phyloP scores from a whole-genome alignment of 2,113 vertebrate genomes.

The Alectura lathami region DNA sequence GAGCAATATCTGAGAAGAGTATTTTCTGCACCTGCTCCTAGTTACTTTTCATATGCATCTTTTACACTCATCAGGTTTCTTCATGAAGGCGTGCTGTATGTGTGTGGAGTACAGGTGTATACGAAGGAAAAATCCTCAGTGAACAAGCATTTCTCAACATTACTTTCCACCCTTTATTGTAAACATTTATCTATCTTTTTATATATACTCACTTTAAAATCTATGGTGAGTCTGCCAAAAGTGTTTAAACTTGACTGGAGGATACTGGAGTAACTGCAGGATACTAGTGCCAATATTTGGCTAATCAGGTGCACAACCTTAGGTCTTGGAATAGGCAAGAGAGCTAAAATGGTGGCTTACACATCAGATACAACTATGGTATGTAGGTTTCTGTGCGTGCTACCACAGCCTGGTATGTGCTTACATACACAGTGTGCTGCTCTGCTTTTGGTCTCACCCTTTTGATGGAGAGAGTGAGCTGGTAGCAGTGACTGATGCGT shows the following conservation, averaged over 20 bases:
- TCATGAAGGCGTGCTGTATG: background rate
- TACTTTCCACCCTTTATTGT: background rate
- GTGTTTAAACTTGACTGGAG: background rate
- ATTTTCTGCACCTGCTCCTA: background rate
- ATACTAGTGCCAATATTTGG: background rate
- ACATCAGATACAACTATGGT: background rate
- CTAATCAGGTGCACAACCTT: background rate
- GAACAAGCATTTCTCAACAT: background rate
- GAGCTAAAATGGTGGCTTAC: background rate
- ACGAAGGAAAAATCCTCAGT: background rate
- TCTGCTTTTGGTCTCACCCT: background rate
- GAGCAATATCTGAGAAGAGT: background rate
- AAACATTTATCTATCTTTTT: background rate
- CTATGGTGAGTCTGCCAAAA: background rate
- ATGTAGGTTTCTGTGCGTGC: background rate
- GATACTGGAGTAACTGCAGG: background rate
- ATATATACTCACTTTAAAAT: rapidly evolving
- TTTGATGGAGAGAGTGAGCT: background rate
- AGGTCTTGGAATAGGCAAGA: background rate
- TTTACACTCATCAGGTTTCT: background rate
- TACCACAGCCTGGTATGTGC: rapidly evolving
- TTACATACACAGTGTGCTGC: background rate
- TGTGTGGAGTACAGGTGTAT: background rate
- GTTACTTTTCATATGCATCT: background rate
- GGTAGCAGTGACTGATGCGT: background rate